Conservation (phyloP, 2,888 invertebrate species). For the Drosophila eohydei region DNA sequence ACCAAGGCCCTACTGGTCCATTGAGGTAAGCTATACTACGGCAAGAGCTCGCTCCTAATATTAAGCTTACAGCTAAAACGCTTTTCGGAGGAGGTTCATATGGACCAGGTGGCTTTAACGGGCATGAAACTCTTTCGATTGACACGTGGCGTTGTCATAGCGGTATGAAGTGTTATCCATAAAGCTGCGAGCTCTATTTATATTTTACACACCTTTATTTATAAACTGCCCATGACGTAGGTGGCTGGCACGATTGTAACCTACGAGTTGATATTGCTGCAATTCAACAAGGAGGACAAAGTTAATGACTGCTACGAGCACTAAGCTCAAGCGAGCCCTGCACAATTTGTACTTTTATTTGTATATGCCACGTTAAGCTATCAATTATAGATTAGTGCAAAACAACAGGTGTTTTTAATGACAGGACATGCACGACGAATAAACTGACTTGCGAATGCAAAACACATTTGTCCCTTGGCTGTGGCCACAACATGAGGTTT, state of each 20-base stretch:
- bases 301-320: slow-evolving; percentile 69
- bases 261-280: slow-evolving; percentile 87
- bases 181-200: neutral
- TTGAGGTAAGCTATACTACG: slow-evolving; percentile 82
- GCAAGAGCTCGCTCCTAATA: neutral
- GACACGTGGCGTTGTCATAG: slow-evolving; percentile 82
- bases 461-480: slow-evolving; percentile 25
- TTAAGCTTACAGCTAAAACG: slow-evolving; percentile 77
- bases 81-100: slow-evolving; percentile 83
- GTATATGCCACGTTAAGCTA: slow-evolving; percentile 17
- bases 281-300: slow-evolving; percentile 85
- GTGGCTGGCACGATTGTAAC: slow-evolving; percentile 87
- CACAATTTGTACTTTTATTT: slow-evolving; percentile 37
- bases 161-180: slow-evolving; percentile 56
- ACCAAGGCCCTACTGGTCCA: slow-evolving; percentile 84
- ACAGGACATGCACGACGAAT: slow-evolving; percentile 19
- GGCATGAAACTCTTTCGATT: slow-evolving; percentile 84
- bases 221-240: slow-evolving; percentile 71
- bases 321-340: slow-evolving; percentile 8
- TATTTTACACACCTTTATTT: neutral
- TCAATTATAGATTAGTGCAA: slow-evolving; percentile 70
- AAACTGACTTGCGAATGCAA: neutral
- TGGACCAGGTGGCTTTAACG: slow-evolving; percentile 83
- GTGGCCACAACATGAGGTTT: slow-evolving; percentile 59
- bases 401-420: slow-evolving; percentile 70